phyloP scores from a whole-genome alignment of 2,888 invertebrate species.

The Drosophila affinis region DNA sequence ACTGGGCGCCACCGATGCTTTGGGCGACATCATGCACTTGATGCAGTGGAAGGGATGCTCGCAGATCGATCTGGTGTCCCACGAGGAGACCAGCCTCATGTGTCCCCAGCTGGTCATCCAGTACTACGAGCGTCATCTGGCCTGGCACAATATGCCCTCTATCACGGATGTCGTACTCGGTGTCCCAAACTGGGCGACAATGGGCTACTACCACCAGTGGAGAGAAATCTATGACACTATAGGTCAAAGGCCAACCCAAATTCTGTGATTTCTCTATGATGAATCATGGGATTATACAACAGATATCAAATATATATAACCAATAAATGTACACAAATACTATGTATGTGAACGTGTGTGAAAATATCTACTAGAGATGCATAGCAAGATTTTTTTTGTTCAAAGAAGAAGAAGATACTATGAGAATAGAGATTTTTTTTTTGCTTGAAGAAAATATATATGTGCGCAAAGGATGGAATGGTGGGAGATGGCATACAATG shows the following conservation, averaged over 20 bases:
- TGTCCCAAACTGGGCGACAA: too few species aligned
- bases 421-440: neutral
- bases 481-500: neutral
- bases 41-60: neutral
- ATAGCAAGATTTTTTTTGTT: too few species aligned
- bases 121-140: neutral
- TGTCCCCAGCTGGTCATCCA: neutral
- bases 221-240: neutral
- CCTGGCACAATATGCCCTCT: neutral
- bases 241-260: neutral
- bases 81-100: neutral
- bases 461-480: neutral
- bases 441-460: neutral
- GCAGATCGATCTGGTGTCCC: neutral
- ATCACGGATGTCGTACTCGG: neutral
- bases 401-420: neutral
- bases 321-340: neutral
- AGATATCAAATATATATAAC: neutral
- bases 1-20: neutral
- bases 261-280: neutral
- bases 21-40: neutral
- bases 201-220: neutral
- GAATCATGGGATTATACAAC: neutral
- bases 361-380: neutral
- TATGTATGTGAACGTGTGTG: neutral